Evolutionary conservation across 2,888 invertebrate genomes (phyloP), one percentile per base, ranked within the genome.

Genomic region (Spilarctia lutea): DNA sequence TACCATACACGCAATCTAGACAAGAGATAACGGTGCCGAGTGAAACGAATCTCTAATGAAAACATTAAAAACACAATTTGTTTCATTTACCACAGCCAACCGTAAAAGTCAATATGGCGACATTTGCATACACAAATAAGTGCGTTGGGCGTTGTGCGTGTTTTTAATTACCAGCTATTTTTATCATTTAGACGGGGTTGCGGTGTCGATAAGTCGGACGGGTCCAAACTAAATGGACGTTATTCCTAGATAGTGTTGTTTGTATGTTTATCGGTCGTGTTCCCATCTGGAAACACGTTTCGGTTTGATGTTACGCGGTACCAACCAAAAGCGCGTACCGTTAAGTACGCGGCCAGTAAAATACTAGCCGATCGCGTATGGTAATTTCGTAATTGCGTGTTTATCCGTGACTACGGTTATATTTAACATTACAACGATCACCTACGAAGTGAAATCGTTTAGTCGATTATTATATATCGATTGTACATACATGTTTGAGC

Each of bases 301-400:
- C 86, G 87, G 89, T 89, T 90, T 85, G 85, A 86, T 82, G 83
- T 83, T 85, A 81, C 85, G 81, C 72, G 79, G 82, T 80, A 81
- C 82, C 85, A 81, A 87, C 85, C 86, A 79, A 86, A 87, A 85
- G 87, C n/a, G 52, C 83, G 80, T 88, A 91, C 91, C 92, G 92
- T 93, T 93, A 92, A 89, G 87, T 89, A 89, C 89, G 86, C 89
- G 85, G 87, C 84, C 90, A 91, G 90, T 91, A 91, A 91, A 91
- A 90, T 91, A 88, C 88, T 88, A 87, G 88, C 79, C 76, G 78
- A 82, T 86, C 89, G 85, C 88, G 85, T 94, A 94, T 93, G 93
- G 89, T 92, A 92, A 94, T 94, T 90, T 89, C 82, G 90, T 93
- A 94, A 93, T 93, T 90, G 90, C 90, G 84, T 89, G 90, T 91